Evolutionary conservation across 2,888 invertebrate species (phyloP).

Genomic region (Drosophila formosana): DNA sequence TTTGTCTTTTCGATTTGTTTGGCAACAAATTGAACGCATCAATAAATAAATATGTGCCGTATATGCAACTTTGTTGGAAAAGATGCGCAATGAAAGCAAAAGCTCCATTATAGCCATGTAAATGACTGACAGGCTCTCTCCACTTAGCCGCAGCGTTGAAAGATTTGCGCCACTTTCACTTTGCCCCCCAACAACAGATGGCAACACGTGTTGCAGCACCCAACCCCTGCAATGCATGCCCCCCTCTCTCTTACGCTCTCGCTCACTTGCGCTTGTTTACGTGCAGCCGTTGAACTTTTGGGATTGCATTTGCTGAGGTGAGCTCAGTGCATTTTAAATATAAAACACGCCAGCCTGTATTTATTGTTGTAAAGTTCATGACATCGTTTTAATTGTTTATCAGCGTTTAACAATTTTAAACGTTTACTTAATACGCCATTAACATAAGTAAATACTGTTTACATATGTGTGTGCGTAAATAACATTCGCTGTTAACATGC

Average conservation of each 20-base stretch:
- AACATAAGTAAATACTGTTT: conserved; percentile 16
- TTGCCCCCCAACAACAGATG: conserved; percentile 56
- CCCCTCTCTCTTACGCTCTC: not conserved
- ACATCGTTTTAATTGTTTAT: conserved; percentile 43
- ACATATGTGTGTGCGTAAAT: not conserved
- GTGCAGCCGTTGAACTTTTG: conserved; percentile 70
- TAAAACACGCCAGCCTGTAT: conserved; percentile 35
- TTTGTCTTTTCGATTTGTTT: conserved; percentile 74
- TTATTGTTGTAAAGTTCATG: conserved; percentile 66
- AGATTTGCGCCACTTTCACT: conserved; percentile 76
- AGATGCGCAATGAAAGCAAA: conserved; percentile 62
- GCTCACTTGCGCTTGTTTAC: conserved; percentile 58
- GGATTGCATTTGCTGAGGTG: conserved; percentile 33
- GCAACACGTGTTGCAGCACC: conserved; percentile 66
- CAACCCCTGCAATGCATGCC: not conserved
- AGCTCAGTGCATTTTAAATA: conserved; percentile 58
- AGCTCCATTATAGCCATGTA: conserved; percentile 15
- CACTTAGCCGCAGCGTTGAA: conserved; percentile 69
- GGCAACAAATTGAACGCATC: conserved; percentile 80
- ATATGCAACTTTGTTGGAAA: conserved; percentile 56
- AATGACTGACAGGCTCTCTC: conserved; percentile 55
- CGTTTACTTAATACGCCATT: conserved; percentile 23
- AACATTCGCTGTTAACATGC: conserved; percentile 11
- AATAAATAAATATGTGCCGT: conserved; percentile 19
- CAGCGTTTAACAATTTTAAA: conserved; percentile 37